phyloP scores from a whole-genome alignment of 2,113 vertebrate genomes.

The Coptodon rendalli region DNA sequence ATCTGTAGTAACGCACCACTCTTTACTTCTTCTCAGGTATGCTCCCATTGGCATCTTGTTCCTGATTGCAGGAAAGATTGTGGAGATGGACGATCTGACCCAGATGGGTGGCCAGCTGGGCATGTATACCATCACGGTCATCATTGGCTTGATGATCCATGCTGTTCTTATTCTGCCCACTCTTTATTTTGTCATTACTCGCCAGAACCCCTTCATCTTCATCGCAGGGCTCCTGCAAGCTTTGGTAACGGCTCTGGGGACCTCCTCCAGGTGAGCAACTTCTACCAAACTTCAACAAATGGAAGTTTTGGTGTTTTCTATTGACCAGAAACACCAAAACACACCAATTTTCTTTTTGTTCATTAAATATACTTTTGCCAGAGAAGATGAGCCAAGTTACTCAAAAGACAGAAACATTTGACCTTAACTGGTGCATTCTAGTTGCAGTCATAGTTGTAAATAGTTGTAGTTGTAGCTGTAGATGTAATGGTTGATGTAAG shows the following conservation, averaged over 20 bases:
- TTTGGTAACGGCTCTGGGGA: conserved; percentile 90
- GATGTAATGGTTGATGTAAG: background rate
- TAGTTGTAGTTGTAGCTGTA: background rate
- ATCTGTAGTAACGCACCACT: background rate
- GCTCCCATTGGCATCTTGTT: conserved; percentile 94
- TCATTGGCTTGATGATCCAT: conserved; percentile 89
- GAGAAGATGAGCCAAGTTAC: background rate
- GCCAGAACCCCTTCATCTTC: conserved; percentile 92
- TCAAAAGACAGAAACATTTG: background rate
- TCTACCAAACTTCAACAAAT: background rate
- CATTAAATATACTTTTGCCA: background rate
- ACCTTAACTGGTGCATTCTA: background rate
- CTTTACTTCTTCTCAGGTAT: conserved; percentile 75
- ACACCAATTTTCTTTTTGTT: background rate
- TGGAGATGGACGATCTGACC: conserved; percentile 97
- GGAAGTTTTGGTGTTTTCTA: background rate
- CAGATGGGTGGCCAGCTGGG: conserved; percentile 94
- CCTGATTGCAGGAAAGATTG: conserved; percentile 94
- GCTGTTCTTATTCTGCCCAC: conserved; percentile 87
- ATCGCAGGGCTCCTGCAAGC: conserved; percentile 93
- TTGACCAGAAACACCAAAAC: background rate
- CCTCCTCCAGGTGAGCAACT: conserved; percentile 85
- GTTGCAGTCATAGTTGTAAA: background rate
- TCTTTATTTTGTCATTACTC: conserved; percentile 89
- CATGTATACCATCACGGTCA: conserved; percentile 96